Evolutionary conservation across 2,888 invertebrate species (phyloP).

Genomic region (Eueremaeus valkanovi): DNA sequence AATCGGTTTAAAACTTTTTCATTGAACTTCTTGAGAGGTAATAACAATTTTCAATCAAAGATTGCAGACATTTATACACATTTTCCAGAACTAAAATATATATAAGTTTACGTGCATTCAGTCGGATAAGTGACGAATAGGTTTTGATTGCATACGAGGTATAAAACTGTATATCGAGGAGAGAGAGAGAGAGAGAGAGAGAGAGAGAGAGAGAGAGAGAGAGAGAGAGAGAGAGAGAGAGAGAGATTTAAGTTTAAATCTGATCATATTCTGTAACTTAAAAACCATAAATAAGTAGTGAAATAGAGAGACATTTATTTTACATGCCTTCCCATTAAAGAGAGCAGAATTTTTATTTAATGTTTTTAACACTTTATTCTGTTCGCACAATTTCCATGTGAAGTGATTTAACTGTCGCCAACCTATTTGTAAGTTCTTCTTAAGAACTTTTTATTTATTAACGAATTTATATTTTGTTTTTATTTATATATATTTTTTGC

Average conservation of each 20-base stretch:
- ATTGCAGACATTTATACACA: conserved; percentile 5
- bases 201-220: background rate
- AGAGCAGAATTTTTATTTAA: background rate
- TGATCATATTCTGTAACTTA: background rate
- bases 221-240: background rate
- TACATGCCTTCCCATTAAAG: background rate
- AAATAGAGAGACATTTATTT: background rate
- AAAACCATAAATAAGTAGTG: conserved; percentile 2
- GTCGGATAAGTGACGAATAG: conserved; percentile 5
- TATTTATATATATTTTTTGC: background rate
- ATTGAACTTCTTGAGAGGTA: background rate
- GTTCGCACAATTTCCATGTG: background rate
- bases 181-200: background rate
- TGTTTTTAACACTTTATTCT: background rate
- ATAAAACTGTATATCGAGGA: background rate
- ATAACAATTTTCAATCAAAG: conserved; percentile 23
- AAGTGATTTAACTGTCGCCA: background rate
- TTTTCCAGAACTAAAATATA: background rate
- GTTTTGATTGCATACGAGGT: background rate
- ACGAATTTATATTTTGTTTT: background rate
- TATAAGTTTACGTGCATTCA: conserved; percentile 9
- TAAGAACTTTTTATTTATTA: background rate
- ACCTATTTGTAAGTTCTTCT: background rate
- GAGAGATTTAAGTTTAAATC: background rate
- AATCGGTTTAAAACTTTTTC: conserved; percentile 8